These are phyloP conservation scores for Mystacornis crossleyi DNA, from an alignment of 2,113 vertebrate species.

Conservation along the genomic window DNA sequence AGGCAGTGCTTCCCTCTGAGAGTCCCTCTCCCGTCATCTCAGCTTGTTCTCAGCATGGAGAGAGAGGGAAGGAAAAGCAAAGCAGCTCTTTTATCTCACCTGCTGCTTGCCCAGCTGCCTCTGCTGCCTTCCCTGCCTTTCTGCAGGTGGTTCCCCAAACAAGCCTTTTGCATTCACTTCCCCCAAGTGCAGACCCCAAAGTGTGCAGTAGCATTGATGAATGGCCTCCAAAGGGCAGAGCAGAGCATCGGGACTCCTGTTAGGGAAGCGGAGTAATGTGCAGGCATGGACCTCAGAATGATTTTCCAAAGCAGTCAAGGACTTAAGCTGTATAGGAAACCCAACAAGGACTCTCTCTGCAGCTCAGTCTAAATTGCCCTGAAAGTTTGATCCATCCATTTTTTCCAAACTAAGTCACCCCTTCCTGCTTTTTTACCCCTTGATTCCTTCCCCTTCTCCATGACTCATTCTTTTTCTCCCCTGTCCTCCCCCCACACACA, in stretches of 20 bases:
- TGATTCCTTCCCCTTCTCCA: not conserved
- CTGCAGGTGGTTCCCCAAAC: not conserved
- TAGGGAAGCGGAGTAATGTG: not conserved
- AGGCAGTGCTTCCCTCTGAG: rapidly evolving
- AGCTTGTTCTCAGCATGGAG: rapidly evolving
- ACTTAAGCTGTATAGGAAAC: not conserved
- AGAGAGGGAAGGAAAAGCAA: not conserved
- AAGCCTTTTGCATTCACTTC: not conserved
- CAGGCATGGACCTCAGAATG: not conserved
- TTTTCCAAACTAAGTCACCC: not conserved
- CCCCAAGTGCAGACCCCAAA: not conserved
- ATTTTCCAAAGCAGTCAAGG: not conserved
- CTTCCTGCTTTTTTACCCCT: not conserved
- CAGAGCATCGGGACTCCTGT: not conserved
- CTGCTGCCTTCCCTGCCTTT: not conserved
- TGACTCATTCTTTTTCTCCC: not conserved
- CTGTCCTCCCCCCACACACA: rapidly evolving
- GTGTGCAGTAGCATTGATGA: not conserved
- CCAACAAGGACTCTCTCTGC: not conserved
- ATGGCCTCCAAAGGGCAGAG: not conserved
- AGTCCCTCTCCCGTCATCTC: not conserved
- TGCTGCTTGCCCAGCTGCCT: not conserved
- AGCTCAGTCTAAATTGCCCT: not conserved
- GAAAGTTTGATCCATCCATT: not conserved
- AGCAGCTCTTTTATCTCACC: not conserved